Evolutionary conservation across 2,888 invertebrate species (phyloP), one percentile per base, ranked within the genome.

Genomic region (Ichneumoninae sp.): DNA sequence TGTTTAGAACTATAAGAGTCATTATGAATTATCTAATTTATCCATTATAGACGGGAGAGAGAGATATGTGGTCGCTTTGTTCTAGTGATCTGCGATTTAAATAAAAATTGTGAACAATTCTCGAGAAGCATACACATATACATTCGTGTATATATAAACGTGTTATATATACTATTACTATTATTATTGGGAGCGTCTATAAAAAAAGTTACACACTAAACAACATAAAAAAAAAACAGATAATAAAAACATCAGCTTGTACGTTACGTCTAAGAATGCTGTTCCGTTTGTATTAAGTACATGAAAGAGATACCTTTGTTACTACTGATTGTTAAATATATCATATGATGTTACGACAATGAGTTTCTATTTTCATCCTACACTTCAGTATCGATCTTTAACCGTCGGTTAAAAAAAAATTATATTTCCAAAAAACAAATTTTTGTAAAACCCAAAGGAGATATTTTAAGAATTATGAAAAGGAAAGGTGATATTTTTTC

Each of bases 281-380:
- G 90, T 91, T 90, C 86, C 87, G 89, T 90, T 90, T 88, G 88
- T 89, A 89, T 89, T 81, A 89, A 89, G 85, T 89, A 87, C 81
- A 87, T 88, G 87, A 89, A 88, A 89, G 89, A 91, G 87, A 90
- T 86, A 91, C 91, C 91, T 92, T 92, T 92, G 92, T 92, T 92
- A 92, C 90, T 89, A 91, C 89, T 91, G 91, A 90, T 92, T 91
- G 92, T 92, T 91, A 90, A 91, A 92, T 91, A 85, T 79, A 85
- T 85, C 79, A 75, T 78, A 76, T 36, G 68, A 85, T 82, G 85
- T 85, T 85, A 85, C 70, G 77, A 69, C 63, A 19, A 75, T 0
- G 44, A 63, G 19, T 60, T 22, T 66, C 40, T 47, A 26, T n/a
- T 54, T 36, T 44, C 6, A 47, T 60, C 60, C 36, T 10, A 3